phyloP scores from a whole-genome alignment of 2,113 vertebrate genomes.

The Pelobates fuscus region DNA sequence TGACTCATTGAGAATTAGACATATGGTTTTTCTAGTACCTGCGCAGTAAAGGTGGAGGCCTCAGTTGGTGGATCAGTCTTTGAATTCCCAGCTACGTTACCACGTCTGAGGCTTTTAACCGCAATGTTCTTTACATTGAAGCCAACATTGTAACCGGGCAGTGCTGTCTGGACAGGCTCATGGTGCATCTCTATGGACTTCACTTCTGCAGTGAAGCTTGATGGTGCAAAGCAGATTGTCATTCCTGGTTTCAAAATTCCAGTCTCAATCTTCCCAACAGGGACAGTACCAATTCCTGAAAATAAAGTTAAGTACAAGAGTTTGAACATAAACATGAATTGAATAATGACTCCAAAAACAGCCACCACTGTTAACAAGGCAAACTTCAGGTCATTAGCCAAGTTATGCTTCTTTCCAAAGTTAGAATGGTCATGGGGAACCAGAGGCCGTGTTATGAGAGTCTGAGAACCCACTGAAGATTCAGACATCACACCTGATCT shows the following conservation, averaged over 20 bases:
- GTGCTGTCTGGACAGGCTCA: slow-evolving; percentile 64
- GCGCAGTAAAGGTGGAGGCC: slow-evolving; percentile 68
- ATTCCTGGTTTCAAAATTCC: slow-evolving; percentile 76
- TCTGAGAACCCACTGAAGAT: too few species aligned
- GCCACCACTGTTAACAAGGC: too few species aligned
- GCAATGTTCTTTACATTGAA: slow-evolving; percentile 74
- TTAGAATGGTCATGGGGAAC: too few species aligned
- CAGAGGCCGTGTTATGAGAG: too few species aligned
- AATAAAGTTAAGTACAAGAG: neutral
- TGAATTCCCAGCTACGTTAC: slow-evolving; percentile 69
- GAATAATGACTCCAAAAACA: too few species aligned
- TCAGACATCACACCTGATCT: too few species aligned
- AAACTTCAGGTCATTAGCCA: too few species aligned
- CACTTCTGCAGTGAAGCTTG: slow-evolving; percentile 68
- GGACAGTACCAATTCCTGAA: slow-evolving; percentile 68
- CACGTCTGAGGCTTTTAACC: slow-evolving; percentile 69
- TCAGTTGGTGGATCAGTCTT: slow-evolving; percentile 74
- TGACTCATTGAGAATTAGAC: too few species aligned
- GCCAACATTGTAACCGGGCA: slow-evolving; percentile 71
- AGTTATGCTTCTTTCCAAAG: too few species aligned
- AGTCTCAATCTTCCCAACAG: slow-evolving; percentile 68
- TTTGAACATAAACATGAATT: too few species aligned
- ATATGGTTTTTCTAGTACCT: too few species aligned
- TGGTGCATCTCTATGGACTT: slow-evolving; percentile 74
- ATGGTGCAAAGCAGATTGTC: slow-evolving; percentile 69